These are phyloP conservation scores for Hiodon alosoides DNA, from an alignment of 2,113 vertebrate genomes.

Conservation along the genomic window DNA sequence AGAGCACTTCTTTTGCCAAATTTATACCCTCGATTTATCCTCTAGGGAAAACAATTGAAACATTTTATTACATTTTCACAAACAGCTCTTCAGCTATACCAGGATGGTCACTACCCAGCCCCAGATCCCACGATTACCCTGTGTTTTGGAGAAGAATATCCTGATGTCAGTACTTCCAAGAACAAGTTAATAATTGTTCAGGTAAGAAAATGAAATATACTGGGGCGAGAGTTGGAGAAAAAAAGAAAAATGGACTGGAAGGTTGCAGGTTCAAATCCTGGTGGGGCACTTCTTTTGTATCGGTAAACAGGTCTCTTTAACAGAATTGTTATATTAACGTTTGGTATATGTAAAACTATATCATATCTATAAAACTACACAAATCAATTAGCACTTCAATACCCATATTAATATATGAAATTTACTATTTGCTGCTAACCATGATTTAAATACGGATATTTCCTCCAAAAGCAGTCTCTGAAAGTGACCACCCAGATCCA, in stretches of 20 bases:
- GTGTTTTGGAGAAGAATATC: conserved; percentile 93
- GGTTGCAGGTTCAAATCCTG: too few relatives aligned
- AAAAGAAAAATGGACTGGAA: not conserved
- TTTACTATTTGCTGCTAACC: too few relatives aligned
- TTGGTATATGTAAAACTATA: too few relatives aligned
- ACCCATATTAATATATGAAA: too few relatives aligned
- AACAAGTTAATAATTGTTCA: conserved; percentile 89
- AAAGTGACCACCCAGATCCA: too few relatives aligned
- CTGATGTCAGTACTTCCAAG: conserved; percentile 65
- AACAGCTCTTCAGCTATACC: conserved; percentile 80
- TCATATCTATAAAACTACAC: too few relatives aligned
- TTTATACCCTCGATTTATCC: not conserved
- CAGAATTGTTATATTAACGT: too few relatives aligned
- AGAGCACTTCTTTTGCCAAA: not conserved
- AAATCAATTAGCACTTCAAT: too few relatives aligned
- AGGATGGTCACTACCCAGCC: conserved; percentile 69
- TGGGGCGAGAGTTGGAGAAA: not conserved
- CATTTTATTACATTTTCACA: conserved; percentile 17
- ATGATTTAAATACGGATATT: too few relatives aligned
- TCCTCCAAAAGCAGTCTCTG: too few relatives aligned
- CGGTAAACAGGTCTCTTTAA: too few relatives aligned
- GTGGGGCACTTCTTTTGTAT: too few relatives aligned
- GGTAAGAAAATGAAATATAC: conserved; percentile 53
- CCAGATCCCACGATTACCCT: conserved; percentile 77
- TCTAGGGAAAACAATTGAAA: not conserved